A percentile compares a stretch with the other conserved stretches of the same genome.
These are phyloP conservation scores for Megaleporinus macrocephalus DNA, from an alignment of 2,113 vertebrate species.

Conservation along the genomic window DNA sequence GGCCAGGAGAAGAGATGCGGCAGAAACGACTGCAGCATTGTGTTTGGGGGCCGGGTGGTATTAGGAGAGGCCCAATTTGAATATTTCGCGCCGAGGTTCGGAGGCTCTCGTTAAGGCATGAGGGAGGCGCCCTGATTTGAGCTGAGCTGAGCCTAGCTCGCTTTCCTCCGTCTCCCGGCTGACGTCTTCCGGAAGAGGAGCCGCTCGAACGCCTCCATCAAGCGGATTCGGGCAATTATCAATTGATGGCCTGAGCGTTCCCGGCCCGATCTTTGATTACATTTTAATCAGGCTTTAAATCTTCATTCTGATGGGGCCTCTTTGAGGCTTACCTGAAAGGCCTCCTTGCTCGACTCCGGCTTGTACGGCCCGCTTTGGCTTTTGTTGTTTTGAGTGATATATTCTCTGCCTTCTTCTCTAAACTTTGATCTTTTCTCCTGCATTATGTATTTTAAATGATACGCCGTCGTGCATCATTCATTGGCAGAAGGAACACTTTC, in stretches of 20 bases:
- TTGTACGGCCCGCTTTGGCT: background rate
- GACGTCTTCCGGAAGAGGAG: background rate
- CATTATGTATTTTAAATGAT: slow-evolving; percentile 1
- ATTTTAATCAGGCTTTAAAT: slow-evolving; percentile 57
- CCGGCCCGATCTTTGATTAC: slow-evolving; percentile 54
- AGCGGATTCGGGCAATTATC: slow-evolving; percentile 41
- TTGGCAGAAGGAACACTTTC: background rate
- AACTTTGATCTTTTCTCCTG: background rate
- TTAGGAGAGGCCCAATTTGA: slow-evolving; percentile 3
- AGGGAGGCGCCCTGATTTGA: slow-evolving; percentile 64
- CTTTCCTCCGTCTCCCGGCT: background rate
- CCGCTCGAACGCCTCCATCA: background rate
- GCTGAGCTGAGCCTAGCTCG: background rate
- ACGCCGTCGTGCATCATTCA: background rate
- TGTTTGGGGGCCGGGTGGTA: slow-evolving; percentile 49
- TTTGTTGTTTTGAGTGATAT: slow-evolving; percentile 30
- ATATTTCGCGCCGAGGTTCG: slow-evolving; percentile 22
- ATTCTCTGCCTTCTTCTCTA: background rate
- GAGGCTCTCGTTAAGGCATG: background rate
- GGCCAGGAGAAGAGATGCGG: slow-evolving; percentile 50
- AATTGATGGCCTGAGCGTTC: slow-evolving; percentile 50
- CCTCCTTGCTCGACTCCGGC: slow-evolving; percentile 14
- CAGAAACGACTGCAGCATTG: slow-evolving; percentile 49
- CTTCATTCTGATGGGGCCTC: slow-evolving; percentile 43
- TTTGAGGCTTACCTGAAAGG: slow-evolving; percentile 38